Base-by-base conservation (phyloP, 2,797 vertebrate genomes). In the Notamacropus eugenii region DNA sequence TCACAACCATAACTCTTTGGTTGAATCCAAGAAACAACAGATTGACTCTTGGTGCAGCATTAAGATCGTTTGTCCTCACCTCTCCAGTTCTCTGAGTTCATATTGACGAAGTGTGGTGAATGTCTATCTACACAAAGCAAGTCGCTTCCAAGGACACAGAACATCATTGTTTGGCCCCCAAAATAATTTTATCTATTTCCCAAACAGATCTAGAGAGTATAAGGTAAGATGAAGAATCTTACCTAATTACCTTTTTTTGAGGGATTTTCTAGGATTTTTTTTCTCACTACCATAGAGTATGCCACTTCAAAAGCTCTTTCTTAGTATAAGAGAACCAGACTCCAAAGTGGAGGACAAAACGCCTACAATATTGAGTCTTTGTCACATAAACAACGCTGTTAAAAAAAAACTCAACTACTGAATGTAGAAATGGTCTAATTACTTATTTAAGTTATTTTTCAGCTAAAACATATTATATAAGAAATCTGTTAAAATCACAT, bases 341-440 rank as follows among this genome's bases (percentile, higher is more conserved):
- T 82, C 55, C 55, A 29, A 90, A 0, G 0, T 59, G 8, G 22
- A 34, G 8, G 28, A 31, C 40, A 50, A 16, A 91, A 55, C 34
- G 74, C 14, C 74, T 54, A 56, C n/a, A 74, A 54, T 40, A 93
- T 58, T 90, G 91, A 27, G 5, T 96, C 91, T 94, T 55, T 40
- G 19, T 95, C 95, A 96, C 94, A 93, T 93, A 57, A 16, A 74
- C 40, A 50, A 24, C 1, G 54, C 31, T 2, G 31, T 90, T 95
- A 40, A 52, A 67, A 94, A 93, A 95, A 93, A 96, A 54, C 54
- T 22, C n/a, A 90, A 93, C 16, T 1, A 55, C 19, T 40, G 52
- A 56, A 50, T 27, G 8, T 0, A 58, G 91, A 93, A 46, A 87
- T 31, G 59, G 16, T 62, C 3, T 34, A 52, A 82, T 95, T 95